Evolutionary conservation across 2,888 invertebrate species (phyloP), one percentile per base, ranked within the genome.

Genomic region (Gymnoscelis rufifasciata): DNA sequence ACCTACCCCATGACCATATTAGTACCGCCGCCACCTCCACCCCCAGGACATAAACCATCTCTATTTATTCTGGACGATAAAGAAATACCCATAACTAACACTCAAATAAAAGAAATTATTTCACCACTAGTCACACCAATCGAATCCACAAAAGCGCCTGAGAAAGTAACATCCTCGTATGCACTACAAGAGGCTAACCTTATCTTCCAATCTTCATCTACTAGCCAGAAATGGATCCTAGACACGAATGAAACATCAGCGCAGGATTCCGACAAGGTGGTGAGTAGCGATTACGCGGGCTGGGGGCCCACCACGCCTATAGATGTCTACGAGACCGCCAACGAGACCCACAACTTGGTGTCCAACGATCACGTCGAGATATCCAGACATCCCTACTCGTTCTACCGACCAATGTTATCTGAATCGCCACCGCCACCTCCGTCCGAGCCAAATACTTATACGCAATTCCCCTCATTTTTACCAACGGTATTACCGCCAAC

Each of bases 1-100:
- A 82, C 84, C 37, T 89, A 88, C 54, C 92, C 92, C 0, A 91
- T 92, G 76, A 92, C 93, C 0, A 91, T 93, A 68, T 83, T 93
- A 44, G 90, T 93, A 49, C 93, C 93, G 8, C 93, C 93, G 7
- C 93, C 93, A 1, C 83, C 90, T 24, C 90, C 90, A 12, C 83
- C 88, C 0, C 83, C 81, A 2, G 79, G 79, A 8, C 82, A 83
- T 47, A 71, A 82, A 56, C 72, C 76, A 15, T 65, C 80, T 6
- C 73, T 82, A 1, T 87, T 72, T 56, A 57, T 74, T 26, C 63
- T 79, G 2, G 57, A 73, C 14, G 73, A 82, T 24, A 76, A 78
- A 11, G 74, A 77, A 59, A 35, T 59, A 12, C 49, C 64, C 13
- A 26, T 56, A 14, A 58, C 64, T 3, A 67, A 65, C 26, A 55